These are phyloP conservation scores for Beroe forskalii DNA, from an alignment of 37 sponge, comb jelly and placozoan species.

Conservation along the genomic window DNA sequence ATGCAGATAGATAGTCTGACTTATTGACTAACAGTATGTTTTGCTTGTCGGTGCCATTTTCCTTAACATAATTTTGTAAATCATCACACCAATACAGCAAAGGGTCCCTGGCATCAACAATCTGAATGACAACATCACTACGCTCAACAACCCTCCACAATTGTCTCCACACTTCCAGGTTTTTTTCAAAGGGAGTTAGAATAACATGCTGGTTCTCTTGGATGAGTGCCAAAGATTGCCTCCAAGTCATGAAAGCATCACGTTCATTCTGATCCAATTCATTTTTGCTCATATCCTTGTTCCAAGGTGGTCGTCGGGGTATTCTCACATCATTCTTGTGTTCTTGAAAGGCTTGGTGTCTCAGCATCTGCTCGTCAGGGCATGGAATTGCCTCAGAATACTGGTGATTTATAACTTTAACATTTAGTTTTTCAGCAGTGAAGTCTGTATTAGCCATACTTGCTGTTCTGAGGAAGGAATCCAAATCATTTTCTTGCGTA, in stretches of 20 bases:
- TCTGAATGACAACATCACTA: slow-evolving; percentile 91
- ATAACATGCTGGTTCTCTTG: slow-evolving; percentile 73
- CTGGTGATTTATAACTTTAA: slow-evolving; percentile 72
- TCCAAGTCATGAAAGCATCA: slow-evolving; percentile 76
- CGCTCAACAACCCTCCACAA: slow-evolving; percentile 77
- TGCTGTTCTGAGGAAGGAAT: slow-evolving; percentile 87
- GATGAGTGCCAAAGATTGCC: slow-evolving; percentile 69
- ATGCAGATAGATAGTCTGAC: slow-evolving; percentile 76
- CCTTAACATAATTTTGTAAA: slow-evolving; percentile 86
- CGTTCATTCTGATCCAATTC: slow-evolving; percentile 71
- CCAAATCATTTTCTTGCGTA: slow-evolving; percentile 82
- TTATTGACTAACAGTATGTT: slow-evolving; percentile 85
- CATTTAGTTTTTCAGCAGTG: slow-evolving; percentile 85
- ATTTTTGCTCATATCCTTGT: slow-evolving; percentile 66
- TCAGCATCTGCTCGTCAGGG: slow-evolving; percentile 69
- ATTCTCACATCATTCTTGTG: slow-evolving; percentile 75
- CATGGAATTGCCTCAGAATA: slow-evolving; percentile 68
- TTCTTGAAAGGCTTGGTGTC: slow-evolving; percentile 68
- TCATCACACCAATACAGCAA: slow-evolving; percentile 85
- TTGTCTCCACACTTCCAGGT: slow-evolving; percentile 78
- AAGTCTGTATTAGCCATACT: slow-evolving; percentile 90
- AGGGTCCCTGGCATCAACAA: slow-evolving; percentile 91
- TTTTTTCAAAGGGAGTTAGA: slow-evolving; percentile 79
- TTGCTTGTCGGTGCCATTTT: slow-evolving; percentile 69
- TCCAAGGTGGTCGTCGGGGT: slow-evolving; percentile 82